These are phyloP conservation scores for Alectura lathami DNA, from an alignment of 2,113 vertebrate genomes.

Conservation along the genomic window DNA sequence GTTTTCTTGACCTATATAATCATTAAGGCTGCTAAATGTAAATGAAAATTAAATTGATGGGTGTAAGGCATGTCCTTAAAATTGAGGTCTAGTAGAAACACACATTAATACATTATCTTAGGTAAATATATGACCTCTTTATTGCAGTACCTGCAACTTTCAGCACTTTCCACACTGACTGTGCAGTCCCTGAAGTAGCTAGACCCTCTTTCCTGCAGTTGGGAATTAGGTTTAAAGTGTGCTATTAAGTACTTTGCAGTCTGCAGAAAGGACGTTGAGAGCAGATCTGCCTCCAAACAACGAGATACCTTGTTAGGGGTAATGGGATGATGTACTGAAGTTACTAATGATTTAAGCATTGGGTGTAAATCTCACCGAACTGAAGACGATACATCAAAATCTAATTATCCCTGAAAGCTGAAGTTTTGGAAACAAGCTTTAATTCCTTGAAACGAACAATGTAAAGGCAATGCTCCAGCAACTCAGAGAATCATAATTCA, in stretches of 20 bases:
- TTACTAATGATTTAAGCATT: not conserved
- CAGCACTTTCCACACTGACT: not conserved
- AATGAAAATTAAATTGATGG: constrained; percentile 32
- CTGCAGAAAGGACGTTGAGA: not conserved
- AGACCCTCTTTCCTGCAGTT: not conserved
- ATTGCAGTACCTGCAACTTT: not conserved
- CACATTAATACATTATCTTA: not conserved
- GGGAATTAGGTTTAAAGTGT: not conserved
- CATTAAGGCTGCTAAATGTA: constrained; percentile 7
- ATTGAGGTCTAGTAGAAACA: not conserved
- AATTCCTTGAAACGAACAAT: not conserved
- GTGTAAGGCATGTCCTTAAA: not conserved
- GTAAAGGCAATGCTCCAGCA: not conserved
- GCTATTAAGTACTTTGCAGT: not conserved
- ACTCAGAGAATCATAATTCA: not conserved
- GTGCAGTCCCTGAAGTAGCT: not conserved
- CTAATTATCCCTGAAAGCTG: not conserved
- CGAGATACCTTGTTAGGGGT: not conserved
- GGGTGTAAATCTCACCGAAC: not conserved
- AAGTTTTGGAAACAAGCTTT: not conserved
- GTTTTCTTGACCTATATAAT: constrained; percentile 47
- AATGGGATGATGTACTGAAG: not conserved
- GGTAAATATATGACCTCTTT: not conserved
- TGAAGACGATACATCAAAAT: not conserved
- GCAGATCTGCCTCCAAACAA: not conserved